Evolutionary conservation across 1,140 invertebrate genomes (phyloP), one percentile per base, ranked within the genome.

Genomic region (Eumaeus atala): DNA sequence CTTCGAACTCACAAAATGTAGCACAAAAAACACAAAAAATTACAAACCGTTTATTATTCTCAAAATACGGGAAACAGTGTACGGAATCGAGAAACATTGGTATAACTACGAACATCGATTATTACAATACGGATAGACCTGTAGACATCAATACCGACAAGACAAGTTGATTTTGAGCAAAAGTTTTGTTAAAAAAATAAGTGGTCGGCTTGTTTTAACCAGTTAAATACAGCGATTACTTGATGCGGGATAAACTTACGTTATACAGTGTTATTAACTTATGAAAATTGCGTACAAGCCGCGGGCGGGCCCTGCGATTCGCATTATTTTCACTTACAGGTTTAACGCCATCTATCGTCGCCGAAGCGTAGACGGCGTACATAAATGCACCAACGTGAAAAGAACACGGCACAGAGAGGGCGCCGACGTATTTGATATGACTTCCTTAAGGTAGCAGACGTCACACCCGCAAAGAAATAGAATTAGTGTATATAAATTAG

Each of bases 401-500:
- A 53, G 33, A 11, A 38, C 37, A 36, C 35, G n/a, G 33, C 65
- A 58, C 61, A 64, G 70, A 72, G 21, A 28, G 59, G 71, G 74
- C 74, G 72, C 71, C 72, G 72, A 73, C 76, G 78, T 68, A 70
- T 80, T 74, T 86, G 83, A 86, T 86, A 86, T 86, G 83, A 87
- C 70, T 84, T 81, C 64, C 74, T 76, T 76, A 68, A 63, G 65
- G 72, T 82, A 84, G 74, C 70, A 28, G 70, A 77, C 78, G 75
- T 67, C 81, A 84, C 81, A 75, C 84, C 78, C 81, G 73, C 77
- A 78, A 84, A 83, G 64, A 72, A 84, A 84, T 80, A 78, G 71
- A 77, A 74, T 74, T 73, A 80, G 78, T 87, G 80, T 84, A 87
- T 87, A 87, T 84, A 84, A 85, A 84, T 84, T 87, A 84, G 83